phyloP scores from a whole-genome alignment of 2,888 invertebrate genomes.

The Papilio protenor region DNA sequence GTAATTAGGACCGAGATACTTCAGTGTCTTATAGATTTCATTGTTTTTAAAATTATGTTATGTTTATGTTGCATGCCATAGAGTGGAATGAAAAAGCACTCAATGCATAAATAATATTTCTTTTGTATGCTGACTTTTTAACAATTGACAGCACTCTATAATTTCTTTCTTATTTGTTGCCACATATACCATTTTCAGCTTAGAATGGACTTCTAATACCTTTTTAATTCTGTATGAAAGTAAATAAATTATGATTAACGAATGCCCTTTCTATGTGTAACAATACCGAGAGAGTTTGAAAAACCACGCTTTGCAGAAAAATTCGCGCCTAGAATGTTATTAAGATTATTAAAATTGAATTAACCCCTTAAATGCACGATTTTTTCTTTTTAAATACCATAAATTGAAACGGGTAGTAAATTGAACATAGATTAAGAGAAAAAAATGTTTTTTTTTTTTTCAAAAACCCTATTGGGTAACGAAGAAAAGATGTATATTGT shows the following conservation, averaged over 20 bases:
- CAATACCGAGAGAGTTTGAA: not conserved
- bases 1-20: not conserved
- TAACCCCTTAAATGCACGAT: too few relatives aligned
- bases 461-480: too few relatives aligned
- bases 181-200: not conserved
- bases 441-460: too few relatives aligned
- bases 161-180: not conserved
- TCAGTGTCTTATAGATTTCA: not conserved
- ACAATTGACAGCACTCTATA: not conserved
- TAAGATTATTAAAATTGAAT: too few relatives aligned
- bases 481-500: too few relatives aligned
- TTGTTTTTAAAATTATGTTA: not conserved
- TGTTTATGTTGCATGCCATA: constrained; percentile 9
- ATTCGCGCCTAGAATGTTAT: not conserved
- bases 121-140: not conserved
- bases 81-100: not conserved
- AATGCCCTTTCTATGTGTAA: constrained; percentile 14
- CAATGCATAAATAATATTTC: not conserved
- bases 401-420: too few relatives aligned
- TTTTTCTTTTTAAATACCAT: too few relatives aligned
- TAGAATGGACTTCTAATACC: not conserved
- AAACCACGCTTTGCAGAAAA: not conserved
- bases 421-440: too few relatives aligned
- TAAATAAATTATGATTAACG: not conserved
- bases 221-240: not conserved